phyloP scores from a whole-genome alignment of 2,888 invertebrate genomes.

The Alviniconcha strummeri region DNA sequence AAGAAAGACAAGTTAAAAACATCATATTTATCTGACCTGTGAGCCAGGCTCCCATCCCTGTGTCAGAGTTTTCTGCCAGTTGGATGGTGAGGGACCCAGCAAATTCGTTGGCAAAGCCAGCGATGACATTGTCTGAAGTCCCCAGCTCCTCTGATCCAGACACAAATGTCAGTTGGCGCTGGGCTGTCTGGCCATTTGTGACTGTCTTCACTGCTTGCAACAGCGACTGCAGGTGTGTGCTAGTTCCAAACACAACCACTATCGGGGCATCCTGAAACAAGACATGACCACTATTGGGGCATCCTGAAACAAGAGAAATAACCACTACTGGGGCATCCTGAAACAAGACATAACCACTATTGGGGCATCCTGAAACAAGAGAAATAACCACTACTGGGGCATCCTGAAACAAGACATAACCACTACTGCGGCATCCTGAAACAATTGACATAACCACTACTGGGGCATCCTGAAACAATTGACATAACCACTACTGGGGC shows the following conservation, averaged over 20 bases:
- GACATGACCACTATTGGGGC: neutral
- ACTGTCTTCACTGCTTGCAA: slow-evolving; percentile 21
- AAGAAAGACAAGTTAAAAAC: neutral
- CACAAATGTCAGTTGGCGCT: slow-evolving; percentile 3
- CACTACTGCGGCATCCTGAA: neutral
- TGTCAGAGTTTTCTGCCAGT: slow-evolving; percentile 38
- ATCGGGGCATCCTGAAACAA: slow-evolving; percentile 25
- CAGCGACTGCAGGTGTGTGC: slow-evolving; percentile 20
- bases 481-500: too few species aligned
- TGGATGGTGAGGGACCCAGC: slow-evolving; percentile 55
- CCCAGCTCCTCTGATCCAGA: slow-evolving; percentile 58
- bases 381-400: neutral
- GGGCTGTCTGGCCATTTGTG: neutral
- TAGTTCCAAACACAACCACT: slow-evolving; percentile 35
- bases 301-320: neutral
- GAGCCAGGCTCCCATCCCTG: neutral
- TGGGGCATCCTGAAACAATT: too few species aligned
- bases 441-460: too few species aligned
- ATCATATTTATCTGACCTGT: neutral
- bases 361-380: neutral
- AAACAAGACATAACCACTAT: neutral
- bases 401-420: neutral
- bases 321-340: neutral
- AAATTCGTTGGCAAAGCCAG: slow-evolving; percentile 50
- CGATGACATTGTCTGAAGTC: slow-evolving; percentile 32